These are phyloP conservation scores for Drosophila micromelanica DNA, from an alignment of 1,140 invertebrate genomes.

Conservation along the genomic window DNA sequence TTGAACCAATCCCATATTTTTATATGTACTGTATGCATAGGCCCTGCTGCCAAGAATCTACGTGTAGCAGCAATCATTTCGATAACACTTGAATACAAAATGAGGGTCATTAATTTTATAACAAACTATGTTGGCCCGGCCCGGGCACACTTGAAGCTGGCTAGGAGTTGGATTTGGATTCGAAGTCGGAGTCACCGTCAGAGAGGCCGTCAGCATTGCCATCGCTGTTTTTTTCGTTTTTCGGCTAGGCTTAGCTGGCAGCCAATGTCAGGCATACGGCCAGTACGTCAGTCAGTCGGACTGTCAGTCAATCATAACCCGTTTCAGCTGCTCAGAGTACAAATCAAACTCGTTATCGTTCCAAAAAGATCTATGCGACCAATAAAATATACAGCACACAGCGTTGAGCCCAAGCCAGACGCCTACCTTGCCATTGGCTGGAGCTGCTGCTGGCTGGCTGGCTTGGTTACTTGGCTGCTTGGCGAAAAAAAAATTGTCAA, in stretches of 20 bases:
- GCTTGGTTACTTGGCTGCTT: slow-evolving; percentile 1
- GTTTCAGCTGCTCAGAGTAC: slow-evolving; percentile 72
- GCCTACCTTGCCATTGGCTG: slow-evolving; percentile 54
- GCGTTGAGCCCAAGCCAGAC: slow-evolving; percentile 19
- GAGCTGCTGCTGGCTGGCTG: not conserved
- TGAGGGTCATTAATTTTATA: slow-evolving; percentile 83
- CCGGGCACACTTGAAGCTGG: slow-evolving; percentile 49
- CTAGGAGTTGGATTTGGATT: slow-evolving; percentile 18
- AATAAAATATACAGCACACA: slow-evolving; percentile 69
- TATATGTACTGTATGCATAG: slow-evolving; percentile 28
- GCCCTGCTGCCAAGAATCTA: slow-evolving; percentile 51
- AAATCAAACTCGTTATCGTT: slow-evolving; percentile 81
- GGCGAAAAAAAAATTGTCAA: slow-evolving; percentile 59
- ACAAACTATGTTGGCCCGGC: slow-evolving; percentile 66
- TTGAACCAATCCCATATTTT: slow-evolving; percentile 70
- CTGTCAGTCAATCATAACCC: slow-evolving; percentile 80
- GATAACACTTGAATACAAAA: slow-evolving; percentile 83
- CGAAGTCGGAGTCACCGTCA: not conserved
- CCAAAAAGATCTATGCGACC: slow-evolving; percentile 72
- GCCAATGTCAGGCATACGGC: slow-evolving; percentile 56
- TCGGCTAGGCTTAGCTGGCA: slow-evolving; percentile 57
- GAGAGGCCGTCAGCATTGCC: slow-evolving; percentile 10
- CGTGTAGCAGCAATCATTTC: slow-evolving; percentile 77
- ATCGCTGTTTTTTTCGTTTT: slow-evolving; percentile 10
- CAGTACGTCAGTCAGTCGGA: slow-evolving; percentile 47